Evolutionary conservation across 2,797 vertebrate species (phyloP), one percentile per base, ranked within the genome.

Genomic region (Galaxias olidus): DNA sequence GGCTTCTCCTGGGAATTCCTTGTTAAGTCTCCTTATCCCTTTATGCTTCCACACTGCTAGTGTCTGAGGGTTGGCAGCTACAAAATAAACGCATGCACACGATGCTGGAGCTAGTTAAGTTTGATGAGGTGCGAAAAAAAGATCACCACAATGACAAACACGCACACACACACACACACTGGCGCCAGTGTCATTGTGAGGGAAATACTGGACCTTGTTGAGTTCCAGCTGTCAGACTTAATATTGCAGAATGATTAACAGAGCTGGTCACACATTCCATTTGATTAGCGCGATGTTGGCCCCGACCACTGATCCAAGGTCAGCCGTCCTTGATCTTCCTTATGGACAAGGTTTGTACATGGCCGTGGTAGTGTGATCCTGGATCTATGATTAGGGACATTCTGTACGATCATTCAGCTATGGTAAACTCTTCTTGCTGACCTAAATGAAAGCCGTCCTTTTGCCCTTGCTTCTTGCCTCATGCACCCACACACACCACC

Each of bases 301-400:
- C 59, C 74, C 30, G 4, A 69, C 61, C 5, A 0, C 72, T 61
- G 68, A 75, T 69, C 71, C 67, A 14, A 61, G 74, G 73, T 82
- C 74, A 64, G 61, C 51, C 68, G 71, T 69, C 78, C 72, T 73
- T 66, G 75, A 46, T 54, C 55, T 57, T 77, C 55, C 79, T 82
- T 87, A 63, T 79, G 80, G 83, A 81, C 73, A 81, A 75, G 77
- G 70, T 73, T 78, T 10, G 30, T 62, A 79, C 61, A 30, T 78
- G 85, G 82, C 65, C 74, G 72, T 78, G 74, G 85, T 80, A 84
- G 88, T 79, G 73, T 70, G 78, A 87, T 74, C 82, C 74, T 13
- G n/a, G 58, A 61, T 80, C 69, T 68, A 59, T 75, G 62, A 78
- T 77, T 57, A 58, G 40, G 30, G 30, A 30, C 30, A 30, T 30